Evolutionary conservation across 1,140 invertebrate genomes (phyloP).

Genomic region (Bilobella aurantiaca): DNA sequence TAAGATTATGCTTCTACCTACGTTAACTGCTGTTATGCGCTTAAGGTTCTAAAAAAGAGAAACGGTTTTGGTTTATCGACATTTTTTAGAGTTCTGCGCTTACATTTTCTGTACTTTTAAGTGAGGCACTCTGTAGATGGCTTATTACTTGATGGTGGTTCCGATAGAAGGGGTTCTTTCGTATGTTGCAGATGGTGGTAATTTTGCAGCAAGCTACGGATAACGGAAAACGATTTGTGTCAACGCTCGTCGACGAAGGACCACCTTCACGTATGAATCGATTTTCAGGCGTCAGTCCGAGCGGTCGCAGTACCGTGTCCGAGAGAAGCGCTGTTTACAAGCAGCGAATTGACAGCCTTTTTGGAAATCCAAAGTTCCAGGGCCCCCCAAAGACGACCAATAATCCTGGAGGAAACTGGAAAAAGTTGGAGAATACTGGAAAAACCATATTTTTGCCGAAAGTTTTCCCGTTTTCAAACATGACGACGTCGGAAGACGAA

Average conservation of each 20-base stretch:
- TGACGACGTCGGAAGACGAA: neutral
- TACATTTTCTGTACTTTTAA: too few relatives aligned
- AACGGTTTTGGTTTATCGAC: too few relatives aligned
- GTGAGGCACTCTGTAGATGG: neutral
- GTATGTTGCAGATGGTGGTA: constrained; percentile 28
- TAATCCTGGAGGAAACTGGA: too few relatives aligned
- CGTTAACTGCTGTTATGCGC: too few relatives aligned
- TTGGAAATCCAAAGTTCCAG: constrained; percentile 40
- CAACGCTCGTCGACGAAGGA: constrained; percentile 30
- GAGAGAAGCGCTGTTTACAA: constrained; percentile 53
- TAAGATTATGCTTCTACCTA: too few relatives aligned
- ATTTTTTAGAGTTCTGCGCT: too few relatives aligned
- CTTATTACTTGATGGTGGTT: neutral
- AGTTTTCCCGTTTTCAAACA: too few relatives aligned
- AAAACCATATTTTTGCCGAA: neutral
- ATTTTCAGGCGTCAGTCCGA: neutral
- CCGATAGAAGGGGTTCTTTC: neutral
- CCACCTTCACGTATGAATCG: constrained; percentile 18
- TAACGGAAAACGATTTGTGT: constrained; percentile 31
- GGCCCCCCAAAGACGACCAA: neutral
- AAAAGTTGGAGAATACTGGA: too few relatives aligned
- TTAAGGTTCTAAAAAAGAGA: too few relatives aligned
- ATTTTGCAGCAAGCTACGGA: constrained; percentile 32
- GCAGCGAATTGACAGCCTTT: constrained; percentile 70
- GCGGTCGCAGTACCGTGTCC: constrained; percentile 24